Base-by-base conservation (phyloP, 2,113 vertebrate species). In the Scortum barcoo region DNA sequence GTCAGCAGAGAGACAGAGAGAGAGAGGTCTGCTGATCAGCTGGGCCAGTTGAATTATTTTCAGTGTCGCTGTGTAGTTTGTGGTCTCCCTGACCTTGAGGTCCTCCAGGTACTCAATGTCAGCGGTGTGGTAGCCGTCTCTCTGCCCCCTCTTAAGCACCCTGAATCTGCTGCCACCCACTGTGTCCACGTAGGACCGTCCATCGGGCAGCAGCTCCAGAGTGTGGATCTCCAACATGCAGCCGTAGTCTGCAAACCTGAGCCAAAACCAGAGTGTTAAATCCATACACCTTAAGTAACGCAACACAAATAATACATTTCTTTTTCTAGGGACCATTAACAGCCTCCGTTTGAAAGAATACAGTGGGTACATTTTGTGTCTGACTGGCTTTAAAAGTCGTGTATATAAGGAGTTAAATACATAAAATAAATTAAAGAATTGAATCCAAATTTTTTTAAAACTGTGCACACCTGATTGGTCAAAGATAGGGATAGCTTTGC, bases 31-130 rank as follows among this genome's bases (percentile, higher is more conserved):
- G 12, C 19, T 8, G 26, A 28, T n/a, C 30, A 28, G 53, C 40
- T 11, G 7, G 14, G 60, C 28, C 0, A n/a, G 19, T 26, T 48
- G 14, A n/a, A n/a, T n/a, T 14, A 5, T 30, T 2, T 40, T 57
- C 1, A 44, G 24, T 26, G 3, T 24, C 7, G 14, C n/a, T 44
- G 1, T 44, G 1, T 14, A 11, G 20, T 62, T n/a, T 28, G 24
- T 11, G 58, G 76, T 24, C 6, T 72, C 26, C 3, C 90, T 71
- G 17, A 97, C 96, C 95, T 95, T 96, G 70, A 91, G 92, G 81
- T 97, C 97, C 75, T 96, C 96, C 84, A 98, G 90, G 85, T 95
- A 97, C 86, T 98, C 96, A 0, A 98, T 95, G 73, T 98, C 96
- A 0, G 97, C 97, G 0, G 96, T 97, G 93, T 98, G 95, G 91